Base-by-base conservation (phyloP, 2,888 invertebrate species). In the Bursaphelenchus okinawaensis region DNA sequence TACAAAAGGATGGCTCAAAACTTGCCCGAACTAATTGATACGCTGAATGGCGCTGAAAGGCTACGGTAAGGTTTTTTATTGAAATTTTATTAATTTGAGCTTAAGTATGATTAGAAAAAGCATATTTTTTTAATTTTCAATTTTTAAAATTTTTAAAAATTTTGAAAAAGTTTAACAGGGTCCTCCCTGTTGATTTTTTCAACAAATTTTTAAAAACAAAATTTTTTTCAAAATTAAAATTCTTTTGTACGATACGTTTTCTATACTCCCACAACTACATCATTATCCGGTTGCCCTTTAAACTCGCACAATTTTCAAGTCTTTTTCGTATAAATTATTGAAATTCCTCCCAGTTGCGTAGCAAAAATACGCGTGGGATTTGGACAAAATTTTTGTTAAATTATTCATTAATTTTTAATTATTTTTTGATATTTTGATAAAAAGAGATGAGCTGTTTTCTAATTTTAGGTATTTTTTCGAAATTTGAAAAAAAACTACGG, bases 11-110 rank as follows among this genome's bases (percentile, higher is more conserved):
- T 26, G 60, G 23, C 29, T 63, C 72, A 22, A 63, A 68, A 59
- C 60, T 70, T 22, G 62, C 64, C 60, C 61, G 66, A 19, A 50
- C 61, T 75, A 16, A 67, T 75, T 19, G 72, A 72, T 9, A 69
- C 69, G 12, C 55, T 75, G 19, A 73, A 73, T 51, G 71, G 66
- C 40, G 75, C 75, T 23, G 70, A 75, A 50, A 55, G 75, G 69
- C 68, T 75, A 66, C 67, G 75, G 70, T 73, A 58, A 16, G 62
- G 51, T 54, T 59, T 56, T 9, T 40, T 40, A 16, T 16, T 40
- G 12, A 40, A 40, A 16, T 16, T 19, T 16, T 40, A 40, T 16
- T 40, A 16, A 40, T 16, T 40, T 16, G 40, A 40, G 40, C 40
- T 40, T 54, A 23, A 26, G 4, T 54, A 3, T 26, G 12, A 54